Base-by-base conservation (phyloP, 2,797 vertebrate genomes). In the Pristis pectinata region DNA sequence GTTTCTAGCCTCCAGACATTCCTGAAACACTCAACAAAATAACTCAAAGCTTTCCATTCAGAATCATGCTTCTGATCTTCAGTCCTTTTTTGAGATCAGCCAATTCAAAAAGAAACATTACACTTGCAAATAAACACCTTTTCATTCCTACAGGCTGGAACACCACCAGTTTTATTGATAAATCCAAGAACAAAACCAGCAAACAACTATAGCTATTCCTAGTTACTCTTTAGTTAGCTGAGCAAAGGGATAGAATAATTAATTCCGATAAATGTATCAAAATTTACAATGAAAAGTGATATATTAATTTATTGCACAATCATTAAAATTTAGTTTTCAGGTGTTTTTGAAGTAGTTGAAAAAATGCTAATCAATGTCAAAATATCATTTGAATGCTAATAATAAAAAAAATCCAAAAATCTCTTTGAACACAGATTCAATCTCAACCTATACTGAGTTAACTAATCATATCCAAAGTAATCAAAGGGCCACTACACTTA, bases 1-100 rank as follows among this genome's bases (percentile, higher is more conserved):
- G 79, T 82, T 82, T 82, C 79, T 41, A 82, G 79, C 19, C 79
- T 82, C 79, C 79, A 82, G 79, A 82, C 37, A 80, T 82, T 82
- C 79, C 19, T 24, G 2, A 79, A 72, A 41, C 11, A 22, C 19
- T 22, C 41, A 49, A 82, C 79, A 82, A 82, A 82, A 49, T 44
- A 82, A 49, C 41, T 82, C 79, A 44, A 44, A 49, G 70, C 79
- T 82, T 82, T 44, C 77, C 77, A 80, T 80, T 80, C 77, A 41
- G 77, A 76, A 8, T 77, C 34, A 77, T 11, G n/a, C 11, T 77
- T 77, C 34, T 22, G 34, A 22, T 17, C 37, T 80, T 41, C n/a
- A 80, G 37, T 80, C 77, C 3, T 44, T 41, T 3, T 19, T 41
- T 13, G 41, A 80, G 0, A 3, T 13, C 37, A 22, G 37, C 37